Conservation (phyloP, 2,797 vertebrate species). For the Chelon auratus region DNA sequence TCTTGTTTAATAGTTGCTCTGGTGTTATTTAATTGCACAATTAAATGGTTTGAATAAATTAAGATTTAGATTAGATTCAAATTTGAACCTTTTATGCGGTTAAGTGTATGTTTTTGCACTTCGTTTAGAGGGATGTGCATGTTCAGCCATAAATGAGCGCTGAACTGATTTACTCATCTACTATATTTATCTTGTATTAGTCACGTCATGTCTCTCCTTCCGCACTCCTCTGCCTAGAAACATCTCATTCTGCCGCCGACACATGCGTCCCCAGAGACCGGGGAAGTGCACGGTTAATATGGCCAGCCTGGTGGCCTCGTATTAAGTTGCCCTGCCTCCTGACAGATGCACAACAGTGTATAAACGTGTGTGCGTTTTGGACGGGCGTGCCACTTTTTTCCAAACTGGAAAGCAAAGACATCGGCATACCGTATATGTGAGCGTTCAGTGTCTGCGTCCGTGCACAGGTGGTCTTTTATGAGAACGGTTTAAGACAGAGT, state of each 20-base stretch:
- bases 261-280: conserved; percentile 10
- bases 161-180: background rate
- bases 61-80: too few species aligned
- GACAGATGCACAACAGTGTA: conserved; percentile 54
- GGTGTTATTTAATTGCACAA: background rate
- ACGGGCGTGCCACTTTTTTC: background rate
- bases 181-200: background rate
- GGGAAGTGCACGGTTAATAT: conserved; percentile 20
- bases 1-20: background rate
- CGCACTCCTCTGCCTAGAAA: conserved; percentile 48
- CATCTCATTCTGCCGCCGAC: conserved; percentile 10
- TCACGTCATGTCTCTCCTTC: background rate
- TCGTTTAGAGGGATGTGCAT: background rate
- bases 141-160: background rate
- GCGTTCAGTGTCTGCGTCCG: background rate
- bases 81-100: background rate
- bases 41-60: too few species aligned
- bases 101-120: background rate
- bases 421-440: background rate
- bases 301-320: conserved; percentile 28
- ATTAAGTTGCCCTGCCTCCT: conserved; percentile 51
- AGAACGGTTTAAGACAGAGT: background rate
- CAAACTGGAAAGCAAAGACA: background rate
- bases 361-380: conserved; percentile 3
- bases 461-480: background rate